Evolutionary conservation across 35 echinoderm and acorn worm species (phyloP), one percentile per base, ranked within the genome.

Genomic region (Holothuria glaberrima): DNA sequence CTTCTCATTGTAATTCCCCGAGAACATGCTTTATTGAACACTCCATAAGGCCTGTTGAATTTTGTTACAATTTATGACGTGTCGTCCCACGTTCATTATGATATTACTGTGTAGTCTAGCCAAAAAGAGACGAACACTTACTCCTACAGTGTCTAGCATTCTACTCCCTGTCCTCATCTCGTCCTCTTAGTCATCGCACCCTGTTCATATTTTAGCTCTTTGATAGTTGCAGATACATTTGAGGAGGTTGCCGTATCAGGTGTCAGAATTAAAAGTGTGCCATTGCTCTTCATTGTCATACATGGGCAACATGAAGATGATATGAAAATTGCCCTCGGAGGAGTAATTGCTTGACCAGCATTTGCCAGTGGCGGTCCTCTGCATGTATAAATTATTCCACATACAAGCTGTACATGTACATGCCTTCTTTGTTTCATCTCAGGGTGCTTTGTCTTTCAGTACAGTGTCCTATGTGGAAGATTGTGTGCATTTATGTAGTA

Each of bases 311-410:
- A 78, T 78, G 41, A 78, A 78, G 74, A 78, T 78, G 74, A 78
- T 78, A 48, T 78, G 74, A 48, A 78, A 78, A 78, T 78, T 78
- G 44, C 74, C 74, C 74, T 78, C 74, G 41, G 27, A 78, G 74
- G 74, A 78, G 74, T 78, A 78, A 78, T 78, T 50, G 74, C 38
- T 78, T 78, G 74, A 78, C 74, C 74, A 78, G 74, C 74, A 78
- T 78, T 78, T 78, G 74, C 36, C 20, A 78, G 50, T 48, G 38
- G 31, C 71, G 50, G 74, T 69, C 31, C 31, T 33, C 31, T 35
- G 71, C 50, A 26, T 78, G 74, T 78, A 78, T 78, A 78, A 78
- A 78, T 78, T 78, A 78, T 78, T 48, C 74, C 74, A 52, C 50
- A 54, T 54, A 54, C 50, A 54, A 41, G 36, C 36, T 54, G 5